Percentiles rank a stretch among this genome's conserved stretches.
These are phyloP conservation scores for Helleia helle DNA, from an alignment of 2,888 invertebrate species.

Conservation along the genomic window DNA sequence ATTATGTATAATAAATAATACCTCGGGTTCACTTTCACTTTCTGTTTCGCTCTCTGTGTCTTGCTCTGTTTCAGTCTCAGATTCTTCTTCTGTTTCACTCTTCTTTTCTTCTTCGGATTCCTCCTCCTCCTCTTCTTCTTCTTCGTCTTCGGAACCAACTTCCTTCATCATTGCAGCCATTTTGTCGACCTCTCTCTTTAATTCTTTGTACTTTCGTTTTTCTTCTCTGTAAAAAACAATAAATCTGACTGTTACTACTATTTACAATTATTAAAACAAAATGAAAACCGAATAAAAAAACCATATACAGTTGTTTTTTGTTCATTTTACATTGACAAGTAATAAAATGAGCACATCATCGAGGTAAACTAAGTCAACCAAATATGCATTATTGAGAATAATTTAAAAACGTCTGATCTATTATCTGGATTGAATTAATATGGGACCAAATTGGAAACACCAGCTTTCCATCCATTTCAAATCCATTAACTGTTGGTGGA, in stretches of 20 bases:
- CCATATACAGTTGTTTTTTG: too few species aligned
- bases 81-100: slow-evolving; percentile 72
- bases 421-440: too few species aligned
- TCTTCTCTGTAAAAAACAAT: slow-evolving; percentile 72
- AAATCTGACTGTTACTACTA: not conserved
- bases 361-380: too few species aligned
- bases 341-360: too few species aligned
- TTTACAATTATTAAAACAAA: too few species aligned
- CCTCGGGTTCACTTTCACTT: slow-evolving; percentile 79
- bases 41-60: slow-evolving; percentile 79
- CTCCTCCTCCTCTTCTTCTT: slow-evolving; percentile 76
- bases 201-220: slow-evolving; percentile 85
- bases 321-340: too few species aligned
- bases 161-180: slow-evolving; percentile 92
- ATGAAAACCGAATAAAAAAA: too few species aligned
- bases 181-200: slow-evolving; percentile 92
- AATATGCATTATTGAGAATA: too few species aligned
- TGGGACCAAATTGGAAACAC: too few species aligned
- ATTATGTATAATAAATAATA: slow-evolving; percentile 22
- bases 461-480: too few species aligned
- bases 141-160: slow-evolving; percentile 80
- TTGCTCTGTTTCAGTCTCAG: slow-evolving; percentile 78
- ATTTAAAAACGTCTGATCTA: too few species aligned
- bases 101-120: slow-evolving; percentile 76
- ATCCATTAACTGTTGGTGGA: too few species aligned